Conservation (phyloP, 2,113 vertebrate species). For the Notechis scutatus region DNA sequence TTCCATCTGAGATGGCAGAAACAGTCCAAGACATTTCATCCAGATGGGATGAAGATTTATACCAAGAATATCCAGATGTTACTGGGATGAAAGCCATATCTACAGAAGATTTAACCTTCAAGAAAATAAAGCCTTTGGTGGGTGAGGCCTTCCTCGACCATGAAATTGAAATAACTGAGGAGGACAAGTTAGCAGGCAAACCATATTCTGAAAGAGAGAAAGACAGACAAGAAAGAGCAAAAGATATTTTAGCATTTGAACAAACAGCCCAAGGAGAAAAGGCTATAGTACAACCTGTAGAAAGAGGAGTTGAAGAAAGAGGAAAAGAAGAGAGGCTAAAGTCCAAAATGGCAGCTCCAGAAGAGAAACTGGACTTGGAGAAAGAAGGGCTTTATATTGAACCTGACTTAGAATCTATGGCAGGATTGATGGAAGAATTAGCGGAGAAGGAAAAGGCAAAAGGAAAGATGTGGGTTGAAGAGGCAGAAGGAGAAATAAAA, state of each 20-base stretch:
- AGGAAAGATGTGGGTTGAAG: neutral
- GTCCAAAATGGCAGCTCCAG: neutral
- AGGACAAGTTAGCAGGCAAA: neutral
- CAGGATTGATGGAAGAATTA: neutral
- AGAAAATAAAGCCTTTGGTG: neutral
- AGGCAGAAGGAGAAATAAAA: neutral
- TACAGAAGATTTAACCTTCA: neutral
- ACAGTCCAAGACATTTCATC: fast-evolving
- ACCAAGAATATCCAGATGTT: neutral
- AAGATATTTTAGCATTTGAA: fast-evolving
- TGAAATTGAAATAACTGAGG: neutral
- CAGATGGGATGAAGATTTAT: neutral
- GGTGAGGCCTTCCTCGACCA: neutral
- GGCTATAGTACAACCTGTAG: neutral
- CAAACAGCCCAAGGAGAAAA: neutral
- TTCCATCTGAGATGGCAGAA: neutral
- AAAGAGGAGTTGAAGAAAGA: constrained; percentile 1
- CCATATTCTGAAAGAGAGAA: neutral
- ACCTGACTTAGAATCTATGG: constrained; percentile 12
- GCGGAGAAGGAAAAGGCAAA: neutral
- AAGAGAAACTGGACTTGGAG: neutral
- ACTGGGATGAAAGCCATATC: neutral
- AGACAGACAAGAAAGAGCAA: fast-evolving
- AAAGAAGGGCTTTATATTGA: neutral
- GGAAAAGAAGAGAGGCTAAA: neutral